Base-by-base conservation (phyloP, 2,888 invertebrate species). In the Lepidochrysops patricia region DNA sequence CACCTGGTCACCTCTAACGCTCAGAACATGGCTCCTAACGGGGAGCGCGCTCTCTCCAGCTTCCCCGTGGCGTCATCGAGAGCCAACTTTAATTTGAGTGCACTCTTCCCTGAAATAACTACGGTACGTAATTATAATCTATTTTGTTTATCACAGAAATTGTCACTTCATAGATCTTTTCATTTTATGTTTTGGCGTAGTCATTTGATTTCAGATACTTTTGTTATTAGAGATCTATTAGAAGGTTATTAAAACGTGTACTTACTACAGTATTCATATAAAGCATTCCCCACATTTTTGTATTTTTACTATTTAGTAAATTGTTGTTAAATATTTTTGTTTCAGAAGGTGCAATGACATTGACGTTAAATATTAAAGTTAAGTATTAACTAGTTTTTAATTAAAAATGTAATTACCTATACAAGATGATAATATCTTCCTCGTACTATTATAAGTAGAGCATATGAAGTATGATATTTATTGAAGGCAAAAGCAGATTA, bases 91-190 rank as follows among this genome's bases (percentile, higher is more conserved):
- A 95, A 95, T 80, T 85, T 96, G 48, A 95, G 95, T 71, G 93
- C 95, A 0, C 94, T 96, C 70, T 95, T 95, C 77, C 96, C 96
- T 1, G 96, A 96, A 88, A 95, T 96, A 68, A 95, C 95, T 58
- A 90, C 89, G 89, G 90, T 90, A 69, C 83, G 84, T 73, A 50
- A 50, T 13, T 26, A 49, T 12, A 9, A 43, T 32, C 9, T 2
- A 13, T 32, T n/a, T n/a, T n/a, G n/a, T n/a, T n/a, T n/a, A n/a
- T n/a, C n/a, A n/a, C n/a, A n/a, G n/a, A n/a, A n/a, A n/a, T n/a
- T n/a, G n/a, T n/a, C n/a, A n/a, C n/a, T n/a, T n/a, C n/a, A n/a
- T n/a, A n/a, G n/a, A n/a, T n/a, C n/a, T n/a, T n/a, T n/a, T n/a
- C n/a, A n/a, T n/a, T n/a, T n/a, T n/a, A n/a, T n/a, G n/a, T n/a